Base-by-base conservation (phyloP, 2,113 vertebrate species). In the Embiotoca jacksoni region DNA sequence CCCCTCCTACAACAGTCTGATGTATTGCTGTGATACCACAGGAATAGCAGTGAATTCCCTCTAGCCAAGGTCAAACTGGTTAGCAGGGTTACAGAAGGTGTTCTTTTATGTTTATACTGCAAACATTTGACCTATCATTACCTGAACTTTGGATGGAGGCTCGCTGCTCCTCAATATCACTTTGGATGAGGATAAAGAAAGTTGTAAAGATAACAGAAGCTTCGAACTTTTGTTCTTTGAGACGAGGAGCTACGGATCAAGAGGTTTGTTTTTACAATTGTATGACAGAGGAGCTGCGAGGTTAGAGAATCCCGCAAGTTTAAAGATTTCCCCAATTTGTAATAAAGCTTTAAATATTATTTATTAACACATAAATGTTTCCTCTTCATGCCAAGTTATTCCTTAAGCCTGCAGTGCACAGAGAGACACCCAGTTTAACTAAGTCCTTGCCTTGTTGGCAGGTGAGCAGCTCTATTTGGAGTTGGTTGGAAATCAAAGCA, bases 161-260 rank as follows among this genome's bases (percentile, higher is more conserved):
- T 60, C 11, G 8, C 5, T 31, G 1, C 52, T 67, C 33, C 63
- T 80, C 58, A 46, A 37, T 65, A 83, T 86, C 84, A 92, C 86
- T 84, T 92, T 90, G 81, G 44, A 3, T 32, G 5, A n/a, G 57
- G 65, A 80, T 80, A 52, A 59, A 57, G 55, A 68, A 36, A 78
- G 70, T 1, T 16, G 56, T 74, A 68, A 75, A 91, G 79, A 78
- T 80, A 75, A 85, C 61, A 32, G 49, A 7, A 39, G n/a, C 30
- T 37, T 13, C 35, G 16, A 65, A 72, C 65, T 50, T 76, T 81
- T 56, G 81, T 5, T 54, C 63, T 47, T 60, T 52, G 9, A 57
- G 32, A 62, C 47, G 60, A 62, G 33, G 30, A 32, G 39, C 3
- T 65, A 14, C 65, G 58, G 50, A 56, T 36, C 37, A 65, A 63